A percentile compares a stretch with the other conserved stretches of the same genome.
phyloP scores from a whole-genome alignment of 1,140 invertebrate species.

The Notospermus geniculatus region DNA sequence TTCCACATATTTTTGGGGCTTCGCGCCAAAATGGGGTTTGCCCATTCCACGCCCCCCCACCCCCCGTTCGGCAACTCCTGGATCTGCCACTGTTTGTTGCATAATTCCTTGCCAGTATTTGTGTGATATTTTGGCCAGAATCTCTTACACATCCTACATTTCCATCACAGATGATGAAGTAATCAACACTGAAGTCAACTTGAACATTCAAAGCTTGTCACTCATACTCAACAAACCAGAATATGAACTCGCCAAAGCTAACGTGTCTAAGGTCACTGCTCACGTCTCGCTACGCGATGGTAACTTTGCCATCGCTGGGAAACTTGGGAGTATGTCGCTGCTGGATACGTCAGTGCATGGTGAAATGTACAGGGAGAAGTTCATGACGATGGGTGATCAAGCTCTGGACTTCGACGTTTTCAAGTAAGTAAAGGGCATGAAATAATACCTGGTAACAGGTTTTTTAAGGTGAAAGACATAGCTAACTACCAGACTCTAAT shows the following conservation, averaged over 20 bases:
- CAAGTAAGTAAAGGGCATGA: conserved; percentile 55
- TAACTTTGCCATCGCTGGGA: conserved; percentile 57
- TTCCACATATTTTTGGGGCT: no score
- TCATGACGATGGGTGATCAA: conserved; percentile 77
- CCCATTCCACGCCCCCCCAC: no score
- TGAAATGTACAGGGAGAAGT: conserved; percentile 76
- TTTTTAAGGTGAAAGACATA: no score
- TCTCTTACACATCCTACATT: no score
- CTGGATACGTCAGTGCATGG: conserved; percentile 76
- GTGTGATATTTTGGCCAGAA: no score
- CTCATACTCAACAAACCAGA: conserved; percentile 74
- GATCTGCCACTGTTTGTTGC: no score
- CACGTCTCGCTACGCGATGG: conserved; percentile 52
- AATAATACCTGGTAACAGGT: no score
- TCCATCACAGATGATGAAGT: conserved; percentile 28
- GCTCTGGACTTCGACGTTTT: conserved; percentile 75
- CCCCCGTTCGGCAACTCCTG: no score
- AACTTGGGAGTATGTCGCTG: conserved; percentile 76
- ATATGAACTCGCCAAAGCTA: conserved; percentile 73
- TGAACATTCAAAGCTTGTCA: conserved; percentile 76
- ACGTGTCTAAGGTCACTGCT: conserved; percentile 66
- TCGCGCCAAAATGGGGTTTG: no score
- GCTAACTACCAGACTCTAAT: no score
- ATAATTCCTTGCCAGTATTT: no score
- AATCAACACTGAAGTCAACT: conserved; percentile 56